phyloP scores from a whole-genome alignment of 2,888 invertebrate genomes.

The Incurvaria masculella region DNA sequence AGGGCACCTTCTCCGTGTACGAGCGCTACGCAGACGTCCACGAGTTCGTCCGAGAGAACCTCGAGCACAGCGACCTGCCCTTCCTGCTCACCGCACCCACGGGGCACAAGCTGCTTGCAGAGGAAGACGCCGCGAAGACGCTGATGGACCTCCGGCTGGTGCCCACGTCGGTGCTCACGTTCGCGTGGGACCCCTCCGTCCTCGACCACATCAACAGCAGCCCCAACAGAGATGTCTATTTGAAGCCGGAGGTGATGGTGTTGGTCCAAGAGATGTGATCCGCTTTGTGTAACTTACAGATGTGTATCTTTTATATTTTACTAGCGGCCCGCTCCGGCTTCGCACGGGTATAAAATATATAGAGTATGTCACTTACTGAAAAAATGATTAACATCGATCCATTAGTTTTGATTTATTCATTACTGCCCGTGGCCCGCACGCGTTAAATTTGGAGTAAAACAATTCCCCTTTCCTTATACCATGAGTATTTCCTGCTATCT shows the following conservation, averaged over 20 bases:
- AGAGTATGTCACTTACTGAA: too few species aligned
- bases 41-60: slow-evolving; percentile 75
- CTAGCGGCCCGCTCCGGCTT: too few species aligned
- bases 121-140: slow-evolving; percentile 67
- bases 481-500: too few species aligned
- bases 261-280: slow-evolving; percentile 58
- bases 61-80: slow-evolving; percentile 64
- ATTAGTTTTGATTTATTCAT: too few species aligned
- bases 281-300: too few species aligned
- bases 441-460: too few species aligned
- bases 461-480: too few species aligned
- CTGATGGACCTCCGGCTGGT: slow-evolving; percentile 76
- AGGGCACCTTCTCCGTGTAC: slow-evolving; percentile 87
- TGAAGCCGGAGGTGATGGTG: slow-evolving; percentile 76
- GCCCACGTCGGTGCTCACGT: slow-evolving; percentile 78
- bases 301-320: too few species aligned
- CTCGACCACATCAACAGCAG: slow-evolving; percentile 48
- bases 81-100: slow-evolving; percentile 68
- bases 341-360: too few species aligned
- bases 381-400: too few species aligned
- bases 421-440: too few species aligned
- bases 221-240: slow-evolving; percentile 56
- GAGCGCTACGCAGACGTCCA: slow-evolving; percentile 73
- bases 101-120: slow-evolving; percentile 60
- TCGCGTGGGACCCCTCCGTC: slow-evolving; percentile 62